Base-by-base conservation (phyloP, 2,797 vertebrate genomes). In the Periparus ater region DNA sequence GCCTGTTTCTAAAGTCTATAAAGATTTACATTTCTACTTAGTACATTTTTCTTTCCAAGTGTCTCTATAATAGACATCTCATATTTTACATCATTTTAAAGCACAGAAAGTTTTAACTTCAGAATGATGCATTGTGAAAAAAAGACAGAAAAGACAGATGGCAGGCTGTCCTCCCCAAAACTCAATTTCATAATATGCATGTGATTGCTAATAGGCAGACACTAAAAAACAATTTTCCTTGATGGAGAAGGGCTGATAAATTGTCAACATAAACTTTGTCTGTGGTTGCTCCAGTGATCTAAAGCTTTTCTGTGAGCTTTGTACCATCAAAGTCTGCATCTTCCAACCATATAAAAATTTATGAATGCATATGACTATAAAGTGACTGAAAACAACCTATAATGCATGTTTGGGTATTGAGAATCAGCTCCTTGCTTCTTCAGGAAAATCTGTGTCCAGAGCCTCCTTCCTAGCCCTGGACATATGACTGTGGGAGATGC, bases 221-320 rank as follows among this genome's bases (percentile, higher is more conserved):
- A 96, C 97, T 97, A 97, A 97, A 97, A 97, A 96, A 93, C 95
- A 96, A 97, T 97, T 97, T 98, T 98, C 91, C 84, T 97, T 97
- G 97, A 97, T 1, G 13, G 78, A 97, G 96, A 97, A 96, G 95
- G 93, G 91, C 95, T 97, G 96, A 98, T 97, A 96, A 98, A 98
- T 97, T 97, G 96, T 97, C 92, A 97, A 79, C 96, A 97, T 97
- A 97, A 98, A 97, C 96, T 98, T 97, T 9, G 29, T 89, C 94
- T 96, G 71, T 91, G 93, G 93, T 95, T 96, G 88, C 92, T 97
- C 73, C 87, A 95, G 89, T 95, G 96, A 97, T 97, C 95, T 89
- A 97, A 96, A 96, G 92, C 97, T 97, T 48, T 85, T 97, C 93
- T 96, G 91, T 92, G 91, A 97, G 95, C 90, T 97, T 95, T 96